These are phyloP conservation scores for Alca torda DNA, from an alignment of 2,797 vertebrate genomes.

Conservation along the genomic window DNA sequence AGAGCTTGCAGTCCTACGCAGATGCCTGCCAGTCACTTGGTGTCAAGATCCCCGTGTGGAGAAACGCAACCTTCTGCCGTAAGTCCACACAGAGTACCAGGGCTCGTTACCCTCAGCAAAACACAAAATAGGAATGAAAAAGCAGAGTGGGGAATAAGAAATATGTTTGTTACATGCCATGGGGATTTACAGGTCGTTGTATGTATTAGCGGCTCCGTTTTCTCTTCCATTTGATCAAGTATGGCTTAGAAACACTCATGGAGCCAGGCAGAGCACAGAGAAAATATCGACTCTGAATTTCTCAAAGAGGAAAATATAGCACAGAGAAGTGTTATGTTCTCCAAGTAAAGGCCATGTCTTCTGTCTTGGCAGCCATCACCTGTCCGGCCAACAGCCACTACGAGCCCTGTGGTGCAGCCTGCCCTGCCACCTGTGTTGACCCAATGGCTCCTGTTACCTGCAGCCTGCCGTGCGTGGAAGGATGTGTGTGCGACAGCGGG, in stretches of 20 bases:
- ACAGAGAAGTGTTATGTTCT: not conserved
- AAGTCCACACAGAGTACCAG: too few species aligned
- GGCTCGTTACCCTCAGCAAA: too few species aligned
- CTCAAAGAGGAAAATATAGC: too few species aligned
- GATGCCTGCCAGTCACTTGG: too few species aligned
- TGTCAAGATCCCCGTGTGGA: too few species aligned
- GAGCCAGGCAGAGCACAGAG: not conserved
- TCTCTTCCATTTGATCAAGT: rapidly evolving
- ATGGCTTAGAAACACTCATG: too few species aligned
- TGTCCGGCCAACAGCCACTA: constrained; percentile 61
- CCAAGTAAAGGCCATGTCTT: not conserved
- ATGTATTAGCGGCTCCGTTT: too few species aligned
- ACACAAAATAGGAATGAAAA: too few species aligned
- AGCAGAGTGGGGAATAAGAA: not conserved
- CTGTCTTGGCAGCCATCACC: not conserved
- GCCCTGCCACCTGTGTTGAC: constrained; percentile 60
- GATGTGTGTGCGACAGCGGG: constrained; percentile 52
- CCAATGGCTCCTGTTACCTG: not conserved
- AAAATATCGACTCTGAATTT: rapidly evolving
- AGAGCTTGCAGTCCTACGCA: too few species aligned
- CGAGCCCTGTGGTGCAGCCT: constrained; percentile 58
- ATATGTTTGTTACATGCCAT: rapidly evolving
- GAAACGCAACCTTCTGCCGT: too few species aligned
- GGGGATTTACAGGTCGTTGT: too few species aligned
- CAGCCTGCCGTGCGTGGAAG: constrained; percentile 25